Evolutionary conservation across 2,113 vertebrate genomes (phyloP), one percentile per base, ranked within the genome.

Genomic region (Dendrocopos noguchii): DNA sequence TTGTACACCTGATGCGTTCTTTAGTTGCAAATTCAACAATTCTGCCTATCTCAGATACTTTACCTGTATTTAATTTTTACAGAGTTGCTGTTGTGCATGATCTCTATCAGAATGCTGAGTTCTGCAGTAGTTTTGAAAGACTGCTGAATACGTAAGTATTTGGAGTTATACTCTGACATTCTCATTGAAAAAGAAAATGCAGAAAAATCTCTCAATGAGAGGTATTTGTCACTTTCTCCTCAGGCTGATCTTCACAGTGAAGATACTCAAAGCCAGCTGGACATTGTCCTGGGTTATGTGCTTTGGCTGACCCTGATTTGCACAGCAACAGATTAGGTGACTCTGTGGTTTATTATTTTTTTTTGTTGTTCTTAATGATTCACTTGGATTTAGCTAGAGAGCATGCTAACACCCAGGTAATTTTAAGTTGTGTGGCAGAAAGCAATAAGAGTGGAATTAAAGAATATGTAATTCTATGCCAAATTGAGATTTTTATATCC

Each of bases 301-400:
- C 24, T 42, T 47, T 18, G 46, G 9, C 19, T 72, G 33, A 52
- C 42, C 21, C 47, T 55, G 29, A 34, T 71, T 77, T 67, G 42
- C 21, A 65, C 36, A 39, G 12, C 15, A 66, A 29, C 34, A 12
- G 8, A 78, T 44, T 47, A 78, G 4, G 4, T 63, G 52, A 66
- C 33, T 60, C 55, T 29, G 1, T 27, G 10, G 60, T 25, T 79
- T 55, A 27, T 57, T 61, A 27, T 57, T 61, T 84, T 55, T 55
- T 73, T 46, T 71, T 7, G 21, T 85, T 73, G n/a, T n/a, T n/a
- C 55, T 75, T 91, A 92, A 88, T 81, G 33, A 93, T 87, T 92
- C 50, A 79, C 52, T 64, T 24, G 25, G 12, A 10, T 11, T 27
- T 29, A 81, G 47, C 29, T 24, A 57, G 46, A 61, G 18, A 80